Base-by-base conservation (phyloP, 2,113 vertebrate species). In the Microtus montanus region DNA sequence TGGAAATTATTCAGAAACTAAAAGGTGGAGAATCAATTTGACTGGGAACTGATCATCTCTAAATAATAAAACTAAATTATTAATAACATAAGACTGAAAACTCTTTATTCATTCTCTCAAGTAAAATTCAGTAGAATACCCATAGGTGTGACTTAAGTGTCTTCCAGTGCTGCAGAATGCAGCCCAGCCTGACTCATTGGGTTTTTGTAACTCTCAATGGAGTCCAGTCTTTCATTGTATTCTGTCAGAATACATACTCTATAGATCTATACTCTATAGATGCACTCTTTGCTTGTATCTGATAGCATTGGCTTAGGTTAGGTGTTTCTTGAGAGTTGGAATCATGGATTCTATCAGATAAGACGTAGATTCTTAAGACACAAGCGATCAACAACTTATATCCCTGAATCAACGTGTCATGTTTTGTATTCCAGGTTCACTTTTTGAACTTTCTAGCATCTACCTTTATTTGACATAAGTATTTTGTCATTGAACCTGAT, bases 1-100 rank as follows among this genome's bases (percentile, higher is more conserved):
- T 66, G 19, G 83, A 91, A 75, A 38, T 75, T 2, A 63, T 44
- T 89, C 14, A 77, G n/a, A 83, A 11, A 2, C 22, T 95, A 87
- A 82, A 89, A 8, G 0, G 5, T 83, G 49, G 5, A 91, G 14
- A 90, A 94, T 89, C 38, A 22, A 24, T 41, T 92, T 91, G 71
- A 22, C n/a, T 90, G 58, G 74, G 41, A 35, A 4, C 47, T 94
- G 17, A 38, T 93, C 1, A 20, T 73, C 54, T 52, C 44, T 90
- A 70, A 90, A 85, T 7, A 90, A 90, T 89, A 64, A 94, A 94
- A 87, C 74, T 3, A 49, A 96, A 73, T 92, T 77, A 85, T 89
- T 90, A 74, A 6, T 77, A 82, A 73, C 61, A 63, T 89, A 92
- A 84, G 35, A 77, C 5, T n/a, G 74, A 2, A 35, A 91, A 92